These are phyloP conservation scores for Benthosema pterotum DNA, from an alignment of 2,797 vertebrate genomes.

Conservation along the genomic window DNA sequence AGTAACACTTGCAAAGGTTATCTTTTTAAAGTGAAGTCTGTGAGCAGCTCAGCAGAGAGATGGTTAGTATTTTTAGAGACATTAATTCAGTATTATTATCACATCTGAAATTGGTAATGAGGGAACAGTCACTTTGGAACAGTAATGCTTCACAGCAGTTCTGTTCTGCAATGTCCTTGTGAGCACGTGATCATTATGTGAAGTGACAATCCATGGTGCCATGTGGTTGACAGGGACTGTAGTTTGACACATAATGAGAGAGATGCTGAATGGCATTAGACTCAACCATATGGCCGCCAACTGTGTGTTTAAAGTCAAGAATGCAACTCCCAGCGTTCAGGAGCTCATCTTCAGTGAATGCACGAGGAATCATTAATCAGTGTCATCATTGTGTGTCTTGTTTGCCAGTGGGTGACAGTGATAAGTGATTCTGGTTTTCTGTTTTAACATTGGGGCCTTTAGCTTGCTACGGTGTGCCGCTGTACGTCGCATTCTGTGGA, in stretches of 20 bases:
- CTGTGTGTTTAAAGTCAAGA: slow-evolving; percentile 60
- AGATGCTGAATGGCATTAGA: slow-evolving; percentile 35
- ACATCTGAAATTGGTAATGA: slow-evolving; percentile 50
- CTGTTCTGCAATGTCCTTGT: slow-evolving; percentile 47
- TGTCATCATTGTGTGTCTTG: slow-evolving; percentile 65
- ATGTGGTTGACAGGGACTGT: slow-evolving; percentile 40
- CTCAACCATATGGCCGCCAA: slow-evolving; percentile 49
- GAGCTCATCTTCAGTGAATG: slow-evolving; percentile 59
- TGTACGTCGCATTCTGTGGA: slow-evolving; percentile 68
- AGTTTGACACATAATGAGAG: slow-evolving; percentile 41
- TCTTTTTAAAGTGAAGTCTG: slow-evolving; percentile 31
- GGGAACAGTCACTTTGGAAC: slow-evolving; percentile 33
- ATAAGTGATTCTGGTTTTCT: slow-evolving; percentile 61
- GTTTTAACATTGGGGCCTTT: slow-evolving; percentile 56
- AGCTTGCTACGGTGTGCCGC: slow-evolving; percentile 55
- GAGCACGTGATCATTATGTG: slow-evolving; percentile 34
- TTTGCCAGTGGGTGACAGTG: slow-evolving; percentile 73
- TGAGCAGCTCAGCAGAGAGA: slow-evolving; percentile 29
- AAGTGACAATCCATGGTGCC: slow-evolving; percentile 22
- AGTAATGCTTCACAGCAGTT: slow-evolving; percentile 50
- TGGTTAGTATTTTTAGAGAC: slow-evolving; percentile 37
- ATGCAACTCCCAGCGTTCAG: slow-evolving; percentile 47
- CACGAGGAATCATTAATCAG: slow-evolving; percentile 71
- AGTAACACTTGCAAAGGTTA: slow-evolving; percentile 12
- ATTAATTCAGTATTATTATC: slow-evolving; percentile 57